Evolutionary conservation across 2,888 invertebrate species (phyloP).

Genomic region (Apamea sordens): DNA sequence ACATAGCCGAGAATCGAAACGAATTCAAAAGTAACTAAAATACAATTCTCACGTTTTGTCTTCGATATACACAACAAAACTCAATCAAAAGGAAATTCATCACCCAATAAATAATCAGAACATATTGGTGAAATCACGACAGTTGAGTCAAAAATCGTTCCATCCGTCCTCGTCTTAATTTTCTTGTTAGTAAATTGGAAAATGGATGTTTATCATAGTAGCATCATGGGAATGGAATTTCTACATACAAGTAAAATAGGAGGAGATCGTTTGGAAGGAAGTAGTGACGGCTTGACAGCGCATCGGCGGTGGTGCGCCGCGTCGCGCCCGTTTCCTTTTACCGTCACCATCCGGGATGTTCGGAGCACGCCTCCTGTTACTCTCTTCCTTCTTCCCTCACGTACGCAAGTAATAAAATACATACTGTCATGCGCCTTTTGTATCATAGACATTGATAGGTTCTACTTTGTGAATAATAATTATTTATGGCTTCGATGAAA

Average conservation of each 20-base stretch:
- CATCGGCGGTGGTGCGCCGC: slow-evolving; percentile 53
- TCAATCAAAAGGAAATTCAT: not conserved
- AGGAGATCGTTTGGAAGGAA: slow-evolving; percentile 59
- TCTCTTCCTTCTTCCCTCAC: slow-evolving; percentile 77
- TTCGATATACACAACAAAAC: not conserved
- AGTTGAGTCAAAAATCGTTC: not conserved
- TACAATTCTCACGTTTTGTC: not conserved
- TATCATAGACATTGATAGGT: slow-evolving; percentile 38
- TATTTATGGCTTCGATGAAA: slow-evolving; percentile 2
- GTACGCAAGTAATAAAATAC: slow-evolving; percentile 60
- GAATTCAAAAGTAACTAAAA: not conserved
- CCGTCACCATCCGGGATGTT: slow-evolving; percentile 80
- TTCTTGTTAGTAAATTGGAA: not conserved
- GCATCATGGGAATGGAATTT: slow-evolving; percentile 41
- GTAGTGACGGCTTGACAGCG: slow-evolving; percentile 60
- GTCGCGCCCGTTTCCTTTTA: slow-evolving; percentile 76
- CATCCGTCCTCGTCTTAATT: not conserved
- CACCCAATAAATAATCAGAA: not conserved
- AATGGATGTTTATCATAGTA: not conserved
- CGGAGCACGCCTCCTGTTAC: slow-evolving; percentile 73
- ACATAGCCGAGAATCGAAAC: not conserved
- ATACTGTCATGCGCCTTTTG: slow-evolving; percentile 45
- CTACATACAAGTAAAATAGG: slow-evolving; percentile 33
- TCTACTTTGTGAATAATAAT: slow-evolving; percentile 43
- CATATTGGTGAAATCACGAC: not conserved